A percentile compares a stretch with the other conserved stretches of the same genome.
Conservation (phyloP, 2,888 invertebrate genomes). For the Julus scanicus region DNA sequence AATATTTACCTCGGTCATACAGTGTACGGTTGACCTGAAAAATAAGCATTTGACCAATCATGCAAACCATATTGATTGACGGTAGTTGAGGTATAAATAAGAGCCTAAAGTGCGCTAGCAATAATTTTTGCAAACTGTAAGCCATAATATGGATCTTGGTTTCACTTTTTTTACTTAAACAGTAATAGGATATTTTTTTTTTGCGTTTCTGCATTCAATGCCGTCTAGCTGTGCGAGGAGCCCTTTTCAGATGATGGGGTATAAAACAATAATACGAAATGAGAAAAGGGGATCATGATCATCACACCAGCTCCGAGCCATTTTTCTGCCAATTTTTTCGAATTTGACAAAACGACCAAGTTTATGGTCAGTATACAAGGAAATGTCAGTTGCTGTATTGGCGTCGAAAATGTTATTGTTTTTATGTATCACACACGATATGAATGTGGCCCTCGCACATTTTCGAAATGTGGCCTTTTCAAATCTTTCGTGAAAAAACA, state of each 20-base stretch:
- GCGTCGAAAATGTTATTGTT: slow-evolving; percentile 14
- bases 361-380: slow-evolving; percentile 28
- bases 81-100: not conserved
- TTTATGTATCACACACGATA: slow-evolving; percentile 37
- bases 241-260: slow-evolving; percentile 4
- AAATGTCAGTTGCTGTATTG: not conserved
- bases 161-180: slow-evolving; percentile 21
- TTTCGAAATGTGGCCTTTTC: not conserved
- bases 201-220: not conserved
- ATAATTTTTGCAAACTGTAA: not conserved
- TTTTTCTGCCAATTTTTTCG: slow-evolving; percentile 27
- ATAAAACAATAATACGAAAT: slow-evolving; percentile 47
- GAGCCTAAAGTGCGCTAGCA: not conserved
- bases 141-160: not conserved
- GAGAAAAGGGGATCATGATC: slow-evolving; percentile 47
- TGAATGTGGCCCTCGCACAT: slow-evolving; percentile 25
- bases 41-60: not conserved
- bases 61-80: not conserved
- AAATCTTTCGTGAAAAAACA: not conserved
- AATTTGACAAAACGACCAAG: slow-evolving; percentile 40
- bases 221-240: not conserved
- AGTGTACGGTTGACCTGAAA: not conserved
- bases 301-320: not conserved
- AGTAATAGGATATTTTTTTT: not conserved
- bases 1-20: no score